Evolutionary conservation across 2,797 vertebrate species (phyloP).

Genomic region (Thamnophis elegans): DNA sequence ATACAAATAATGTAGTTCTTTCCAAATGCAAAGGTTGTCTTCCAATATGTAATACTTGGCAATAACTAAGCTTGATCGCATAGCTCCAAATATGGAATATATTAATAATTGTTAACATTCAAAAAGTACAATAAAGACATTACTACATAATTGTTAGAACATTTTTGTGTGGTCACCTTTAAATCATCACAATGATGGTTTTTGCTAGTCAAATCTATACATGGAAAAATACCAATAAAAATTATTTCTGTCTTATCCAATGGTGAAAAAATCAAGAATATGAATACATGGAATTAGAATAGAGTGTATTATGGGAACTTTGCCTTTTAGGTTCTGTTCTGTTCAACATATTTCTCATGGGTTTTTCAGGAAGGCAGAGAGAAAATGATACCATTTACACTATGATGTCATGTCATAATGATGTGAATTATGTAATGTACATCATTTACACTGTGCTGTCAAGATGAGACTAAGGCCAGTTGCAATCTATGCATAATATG

Average conservation of each 20-base stretch:
- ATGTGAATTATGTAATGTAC: not conserved
- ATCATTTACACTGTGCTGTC: not conserved
- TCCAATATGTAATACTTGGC: conserved; percentile 15
- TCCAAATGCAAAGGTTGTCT: not conserved
- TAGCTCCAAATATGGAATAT: conserved; percentile 35
- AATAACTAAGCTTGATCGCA: conserved; percentile 6
- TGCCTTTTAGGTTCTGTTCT: not conserved
- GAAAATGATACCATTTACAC: not conserved
- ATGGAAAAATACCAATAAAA: conserved; percentile 11
- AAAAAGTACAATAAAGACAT: conserved; percentile 43
- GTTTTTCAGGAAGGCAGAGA: not conserved
- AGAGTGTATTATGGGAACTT: not conserved
- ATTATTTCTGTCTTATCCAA: not conserved
- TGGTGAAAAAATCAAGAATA: not conserved
- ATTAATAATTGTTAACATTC: conserved; percentile 18
- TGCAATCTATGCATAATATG: not conserved
- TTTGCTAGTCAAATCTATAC: conserved; percentile 24
- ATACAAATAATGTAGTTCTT: not conserved
- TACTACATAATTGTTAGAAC: conserved; percentile 34
- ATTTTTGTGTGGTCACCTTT: conserved; percentile 23
- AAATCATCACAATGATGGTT: conserved; percentile 39
- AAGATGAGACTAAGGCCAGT: not conserved
- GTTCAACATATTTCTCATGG: not conserved
- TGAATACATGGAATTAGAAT: not conserved
- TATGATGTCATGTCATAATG: not conserved